Base-by-base conservation (phyloP, 1,140 invertebrate genomes). In the Caenorhabditis remanei region DNA sequence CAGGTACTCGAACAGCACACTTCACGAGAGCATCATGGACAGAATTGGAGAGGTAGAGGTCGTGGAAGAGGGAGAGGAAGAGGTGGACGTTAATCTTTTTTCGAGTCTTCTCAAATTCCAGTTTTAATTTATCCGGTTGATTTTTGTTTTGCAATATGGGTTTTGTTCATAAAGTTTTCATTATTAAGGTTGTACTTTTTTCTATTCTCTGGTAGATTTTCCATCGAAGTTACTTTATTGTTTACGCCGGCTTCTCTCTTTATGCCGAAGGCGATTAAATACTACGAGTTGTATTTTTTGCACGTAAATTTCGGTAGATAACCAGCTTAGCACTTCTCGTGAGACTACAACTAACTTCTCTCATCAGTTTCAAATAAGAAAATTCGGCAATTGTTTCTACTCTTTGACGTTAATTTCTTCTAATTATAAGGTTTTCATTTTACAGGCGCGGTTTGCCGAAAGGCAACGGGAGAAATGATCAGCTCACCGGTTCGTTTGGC, bases 381-480 rank as follows among this genome's bases (percentile, higher is more conserved):
- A 83, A 55, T 16, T 46, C 40, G 32, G 6, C 41, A 9, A 7
- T 58, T 61, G 11, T 40, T 41, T 24, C 21, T 61, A 14, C 0
- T 50, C n/a, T 11, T 32, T 79, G 32, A 32, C 32, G 1, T 32
- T 32, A 32, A 32, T 32, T 13, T 2, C 1, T 55, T 41, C 5
- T 14, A 48, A 1, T 55, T 21, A 16, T 56, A 0, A 79, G 48
- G 16, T 48, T 53, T 56, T 32, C 2, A 5, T 46, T 67, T 85
- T 6, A 32, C 65, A 61, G 61, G 21, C 19, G 55, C 55, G 56
- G 56, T 11, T 61, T 24, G 53, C 56, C 53, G 55, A 41, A 58
- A n/a, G 55, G 82, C 40, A 85, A 83, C 56, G 56, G 56, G 56
- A 53, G 14, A 56, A 61, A 85, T 61, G 71, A 83, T 87, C 48